Conservation (phyloP, 2,888 invertebrate genomes). For the Coenonympha glycerion region DNA sequence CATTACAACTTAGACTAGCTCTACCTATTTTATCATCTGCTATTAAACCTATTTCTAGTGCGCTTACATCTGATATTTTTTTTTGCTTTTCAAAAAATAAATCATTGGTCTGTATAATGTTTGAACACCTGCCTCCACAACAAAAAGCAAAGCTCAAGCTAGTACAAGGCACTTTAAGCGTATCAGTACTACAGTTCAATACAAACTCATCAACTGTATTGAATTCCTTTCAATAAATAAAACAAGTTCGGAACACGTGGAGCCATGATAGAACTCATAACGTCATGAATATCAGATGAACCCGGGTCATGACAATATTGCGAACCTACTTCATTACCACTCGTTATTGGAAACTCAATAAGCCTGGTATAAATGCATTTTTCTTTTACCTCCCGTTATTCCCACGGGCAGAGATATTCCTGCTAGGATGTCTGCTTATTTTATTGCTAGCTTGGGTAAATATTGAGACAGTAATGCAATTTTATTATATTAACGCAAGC, state of each 20-base stretch:
- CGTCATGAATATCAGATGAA: slow-evolving; percentile 60
- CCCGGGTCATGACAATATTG: slow-evolving; percentile 39
- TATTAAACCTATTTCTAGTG: too few species aligned
- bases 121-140: neutral
- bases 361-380: slow-evolving; percentile 43
- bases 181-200: slow-evolving; percentile 3
- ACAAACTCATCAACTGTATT: slow-evolving; percentile 8
- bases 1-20: too few species aligned
- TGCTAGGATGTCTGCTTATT: slow-evolving; percentile 38
- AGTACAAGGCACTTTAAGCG: neutral
- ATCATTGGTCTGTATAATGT: too few species aligned
- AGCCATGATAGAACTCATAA: slow-evolving; percentile 42
- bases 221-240: slow-evolving; percentile 29
- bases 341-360: slow-evolving; percentile 58
- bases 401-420: slow-evolving; percentile 31
- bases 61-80: too few species aligned
- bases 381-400: slow-evolving; percentile 39
- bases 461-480: slow-evolving; percentile 34
- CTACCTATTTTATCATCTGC: too few species aligned
- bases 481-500: slow-evolving; percentile 39
- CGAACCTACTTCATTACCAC: slow-evolving; percentile 52
- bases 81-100: too few species aligned
- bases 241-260: slow-evolving; percentile 36
- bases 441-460: slow-evolving; percentile 43
- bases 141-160: neutral